A percentile compares a stretch with the other conserved stretches of the same genome.
These are phyloP conservation scores for Glaucopsyche alexis DNA, from an alignment of 2,888 invertebrate genomes.

Conservation along the genomic window DNA sequence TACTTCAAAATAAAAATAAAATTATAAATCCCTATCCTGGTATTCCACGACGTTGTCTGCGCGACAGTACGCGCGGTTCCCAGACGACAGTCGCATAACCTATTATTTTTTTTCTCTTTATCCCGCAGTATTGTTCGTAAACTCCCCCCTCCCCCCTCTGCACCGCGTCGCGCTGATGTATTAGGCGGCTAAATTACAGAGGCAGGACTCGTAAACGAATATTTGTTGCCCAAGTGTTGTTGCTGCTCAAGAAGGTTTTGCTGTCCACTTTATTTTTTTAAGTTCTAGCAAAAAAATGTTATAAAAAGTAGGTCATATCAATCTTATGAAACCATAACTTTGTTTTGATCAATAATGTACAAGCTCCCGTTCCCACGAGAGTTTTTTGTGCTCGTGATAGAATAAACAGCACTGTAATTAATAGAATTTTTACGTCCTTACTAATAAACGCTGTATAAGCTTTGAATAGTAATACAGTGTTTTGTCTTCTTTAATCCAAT, in stretches of 20 bases:
- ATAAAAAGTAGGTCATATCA: too few relatives aligned
- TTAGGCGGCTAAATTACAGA: conserved; percentile 26
- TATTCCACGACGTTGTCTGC: neutral
- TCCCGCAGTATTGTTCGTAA: conserved; percentile 24
- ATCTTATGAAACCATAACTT: too few relatives aligned
- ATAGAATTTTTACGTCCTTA: too few relatives aligned
- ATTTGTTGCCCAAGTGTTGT: conserved; percentile 20
- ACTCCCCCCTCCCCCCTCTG: neutral
- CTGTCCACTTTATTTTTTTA: too few relatives aligned
- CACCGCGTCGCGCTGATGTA: conserved; percentile 17
- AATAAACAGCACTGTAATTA: too few relatives aligned
- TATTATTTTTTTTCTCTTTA: conserved; percentile 29
- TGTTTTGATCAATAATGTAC: too few relatives aligned
- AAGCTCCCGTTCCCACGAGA: too few relatives aligned
- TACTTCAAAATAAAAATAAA: too few relatives aligned
- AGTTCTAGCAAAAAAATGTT: neutral
- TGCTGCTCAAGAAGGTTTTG: neutral
- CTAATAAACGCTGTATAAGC: too few relatives aligned
- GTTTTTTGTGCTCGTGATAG: too few relatives aligned
- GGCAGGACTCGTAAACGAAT: conserved; percentile 23
- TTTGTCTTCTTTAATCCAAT: too few relatives aligned
- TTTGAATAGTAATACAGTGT: too few relatives aligned
- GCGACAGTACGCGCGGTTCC: conserved; percentile 26
- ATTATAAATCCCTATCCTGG: neutral
- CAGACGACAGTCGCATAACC: conserved; percentile 31